A percentile compares a stretch with the other conserved stretches of the same genome.
phyloP scores from a whole-genome alignment of 2,888 invertebrate genomes.

The Cylloceria caligata region DNA sequence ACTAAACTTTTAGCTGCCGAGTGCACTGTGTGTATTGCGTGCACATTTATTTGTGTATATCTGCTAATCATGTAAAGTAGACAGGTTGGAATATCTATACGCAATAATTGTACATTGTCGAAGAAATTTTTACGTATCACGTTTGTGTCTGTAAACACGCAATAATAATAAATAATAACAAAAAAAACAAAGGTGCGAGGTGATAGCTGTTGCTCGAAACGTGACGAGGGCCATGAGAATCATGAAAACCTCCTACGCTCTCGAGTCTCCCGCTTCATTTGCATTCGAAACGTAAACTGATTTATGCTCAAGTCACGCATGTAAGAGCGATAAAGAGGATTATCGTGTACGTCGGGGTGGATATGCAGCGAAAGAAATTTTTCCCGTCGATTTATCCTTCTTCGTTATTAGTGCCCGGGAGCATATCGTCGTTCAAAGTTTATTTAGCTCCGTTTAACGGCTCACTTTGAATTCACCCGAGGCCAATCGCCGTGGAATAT shows the following conservation, averaged over 20 bases:
- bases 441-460: constrained; percentile 81
- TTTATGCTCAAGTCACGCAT: constrained; percentile 11
- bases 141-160: constrained; percentile 73
- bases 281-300: constrained; percentile 5
- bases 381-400: neutral
- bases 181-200: neutral
- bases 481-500: too few relatives aligned
- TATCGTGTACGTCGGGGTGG: constrained; percentile 16
- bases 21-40: constrained; percentile 4
- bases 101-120: constrained; percentile 24
- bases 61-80: constrained; percentile 76
- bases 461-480: constrained; percentile 82
- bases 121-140: constrained; percentile 75
- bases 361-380: constrained; percentile 10
- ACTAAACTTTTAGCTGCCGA: constrained; percentile 68
- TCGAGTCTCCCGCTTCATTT: constrained; percentile 6
- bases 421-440: constrained; percentile 75
- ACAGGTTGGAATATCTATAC: constrained; percentile 11
- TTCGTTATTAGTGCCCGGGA: neutral
- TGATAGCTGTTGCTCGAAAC: neutral
- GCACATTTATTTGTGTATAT: constrained; percentile 42
- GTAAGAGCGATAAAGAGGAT: constrained; percentile 16
- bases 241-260: neutral
- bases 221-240: constrained; percentile 15
- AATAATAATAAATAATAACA: too few relatives aligned